A percentile compares a stretch with the other conserved stretches of the same genome.
phyloP scores from a whole-genome alignment of 2,888 invertebrate species.

The Plagodis pulveraria region DNA sequence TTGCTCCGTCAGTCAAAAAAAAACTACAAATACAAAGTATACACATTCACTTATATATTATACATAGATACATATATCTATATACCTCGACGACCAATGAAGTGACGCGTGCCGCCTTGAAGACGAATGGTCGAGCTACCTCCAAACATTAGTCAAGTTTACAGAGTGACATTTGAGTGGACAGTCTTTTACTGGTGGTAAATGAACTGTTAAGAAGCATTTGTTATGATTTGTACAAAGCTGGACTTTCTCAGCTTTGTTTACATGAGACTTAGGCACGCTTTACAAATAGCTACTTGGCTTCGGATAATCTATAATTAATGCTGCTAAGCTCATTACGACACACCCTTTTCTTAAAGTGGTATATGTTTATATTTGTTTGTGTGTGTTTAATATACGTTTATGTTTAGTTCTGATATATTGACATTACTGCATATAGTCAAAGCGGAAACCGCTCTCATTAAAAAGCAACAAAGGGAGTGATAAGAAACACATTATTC shows the following conservation, averaged over 20 bases:
- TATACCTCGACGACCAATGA: background rate
- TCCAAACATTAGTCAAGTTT: slow-evolving; percentile 26
- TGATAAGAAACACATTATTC: too few relatives aligned
- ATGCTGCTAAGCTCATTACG: background rate
- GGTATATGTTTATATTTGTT: too few relatives aligned
- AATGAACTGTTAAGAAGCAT: slow-evolving; percentile 13
- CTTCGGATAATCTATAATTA: background rate
- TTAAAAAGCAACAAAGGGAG: too few relatives aligned
- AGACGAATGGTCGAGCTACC: slow-evolving; percentile 25
- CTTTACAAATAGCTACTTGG: background rate
- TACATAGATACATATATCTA: too few relatives aligned
- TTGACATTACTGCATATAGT: too few relatives aligned
- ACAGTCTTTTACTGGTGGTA: slow-evolving; percentile 20
- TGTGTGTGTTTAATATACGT: too few relatives aligned
- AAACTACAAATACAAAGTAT: too few relatives aligned
- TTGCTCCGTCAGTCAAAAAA: too few relatives aligned
- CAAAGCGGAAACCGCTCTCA: too few relatives aligned
- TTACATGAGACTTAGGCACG: background rate
- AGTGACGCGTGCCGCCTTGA: slow-evolving; percentile 19
- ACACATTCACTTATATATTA: too few relatives aligned
- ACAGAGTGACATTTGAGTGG: slow-evolving; percentile 18
- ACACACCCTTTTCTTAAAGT: background rate
- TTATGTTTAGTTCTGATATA: too few relatives aligned
- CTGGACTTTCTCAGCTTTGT: slow-evolving; percentile 1
- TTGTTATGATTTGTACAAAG: slow-evolving; percentile 3